Conservation (phyloP, 2,888 invertebrate species). For the Cryptosula pallasiana region DNA sequence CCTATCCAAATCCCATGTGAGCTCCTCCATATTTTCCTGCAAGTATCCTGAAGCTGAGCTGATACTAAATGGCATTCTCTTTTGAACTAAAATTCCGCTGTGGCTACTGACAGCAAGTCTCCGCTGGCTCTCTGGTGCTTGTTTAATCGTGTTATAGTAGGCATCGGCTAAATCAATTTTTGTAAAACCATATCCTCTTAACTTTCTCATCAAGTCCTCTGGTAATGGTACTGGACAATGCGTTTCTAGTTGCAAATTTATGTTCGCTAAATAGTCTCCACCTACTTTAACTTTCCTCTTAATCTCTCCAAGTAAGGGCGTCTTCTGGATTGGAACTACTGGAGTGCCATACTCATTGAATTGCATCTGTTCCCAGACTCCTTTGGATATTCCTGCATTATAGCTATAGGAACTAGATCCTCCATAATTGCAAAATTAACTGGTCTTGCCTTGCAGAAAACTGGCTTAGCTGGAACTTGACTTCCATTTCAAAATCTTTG, state of each 20-base stretch:
- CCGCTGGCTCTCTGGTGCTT: background rate
- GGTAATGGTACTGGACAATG: background rate
- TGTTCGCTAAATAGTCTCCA: background rate
- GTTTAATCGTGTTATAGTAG: background rate
- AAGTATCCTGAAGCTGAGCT: background rate
- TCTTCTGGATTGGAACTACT: background rate
- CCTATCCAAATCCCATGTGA: background rate
- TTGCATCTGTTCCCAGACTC: background rate
- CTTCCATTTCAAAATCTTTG: background rate
- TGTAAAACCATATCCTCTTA: background rate
- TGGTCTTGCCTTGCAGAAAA: background rate
- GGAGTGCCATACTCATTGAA: background rate
- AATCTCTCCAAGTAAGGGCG: background rate
- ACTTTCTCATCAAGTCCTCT: background rate
- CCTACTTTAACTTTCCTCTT: background rate
- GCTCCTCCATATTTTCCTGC: background rate
- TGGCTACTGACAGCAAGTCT: background rate
- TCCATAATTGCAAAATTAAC: background rate
- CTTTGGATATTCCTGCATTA: background rate
- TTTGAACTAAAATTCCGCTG: background rate
- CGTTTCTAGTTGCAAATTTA: background rate
- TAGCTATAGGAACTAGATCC: background rate
- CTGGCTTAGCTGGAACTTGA: background rate
- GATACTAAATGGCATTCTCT: background rate
- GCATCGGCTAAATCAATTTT: background rate